Evolutionary conservation across 2,797 vertebrate genomes (phyloP), one percentile per base, ranked within the genome.

Genomic region (Darevskia mixta): DNA sequence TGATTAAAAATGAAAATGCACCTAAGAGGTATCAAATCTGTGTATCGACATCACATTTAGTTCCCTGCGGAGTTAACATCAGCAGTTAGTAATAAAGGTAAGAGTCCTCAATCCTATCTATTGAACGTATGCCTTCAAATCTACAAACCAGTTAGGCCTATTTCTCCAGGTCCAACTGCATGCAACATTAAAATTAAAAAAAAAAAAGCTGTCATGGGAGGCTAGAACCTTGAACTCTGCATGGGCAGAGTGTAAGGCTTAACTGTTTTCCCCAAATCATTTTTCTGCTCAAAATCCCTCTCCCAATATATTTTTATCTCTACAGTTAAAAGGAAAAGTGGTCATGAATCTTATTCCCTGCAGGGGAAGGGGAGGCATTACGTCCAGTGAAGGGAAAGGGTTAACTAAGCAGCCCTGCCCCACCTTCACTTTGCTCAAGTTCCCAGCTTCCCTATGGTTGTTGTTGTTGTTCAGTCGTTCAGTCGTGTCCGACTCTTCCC

Each of bases 1-100:
- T 23, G 64, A 58, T 79, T 79, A 72, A 41, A 77, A 84, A 41
- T 41, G 32, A 88, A 61, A 83, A 79, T 18, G 27, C 29, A 83
- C 35, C 72, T 83, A 61, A n/a, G 5, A 32, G 27, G 23, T 25
- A 15, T 75, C 3, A 23, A 78, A 29, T 15, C 13, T 27, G 41
- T 41, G 10, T 20, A 49, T 41, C 17, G 32, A 43, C 3, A 29
- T 7, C 6, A 43, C 3, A 84, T 4, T 73, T 20, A 73, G 25
- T 61, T 43, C 35, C n/a, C 25, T 41, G 25, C 3, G 45, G 3
- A 58, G 9, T 8, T 7, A n/a, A 29, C 25, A 64, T 3, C 41
- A 55, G 66, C 41, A n/a, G 32, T 43, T 43, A 43, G 8, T 64
- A 41, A n/a, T 75, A 41, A 45, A 32, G 55, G 27, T 41, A 61